Conservation (phyloP, 2,888 invertebrate species). For the Hylaea fasciaria region DNA sequence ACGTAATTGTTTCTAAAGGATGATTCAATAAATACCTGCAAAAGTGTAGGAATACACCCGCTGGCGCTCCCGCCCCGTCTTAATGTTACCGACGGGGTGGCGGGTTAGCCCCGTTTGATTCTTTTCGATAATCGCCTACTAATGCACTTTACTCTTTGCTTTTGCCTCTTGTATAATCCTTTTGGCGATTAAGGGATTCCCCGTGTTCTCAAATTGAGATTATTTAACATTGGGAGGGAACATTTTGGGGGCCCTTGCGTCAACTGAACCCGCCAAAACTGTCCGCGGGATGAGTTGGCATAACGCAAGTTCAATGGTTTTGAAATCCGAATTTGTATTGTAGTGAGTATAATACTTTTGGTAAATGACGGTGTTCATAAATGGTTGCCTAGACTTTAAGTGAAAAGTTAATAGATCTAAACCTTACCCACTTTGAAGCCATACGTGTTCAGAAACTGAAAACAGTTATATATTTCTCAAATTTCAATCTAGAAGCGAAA, state of each 20-base stretch:
- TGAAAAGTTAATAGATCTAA: no score
- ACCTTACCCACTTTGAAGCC: no score
- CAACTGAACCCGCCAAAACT: no score
- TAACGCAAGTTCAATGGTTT: background rate
- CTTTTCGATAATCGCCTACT: conserved; percentile 78
- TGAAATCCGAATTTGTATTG: no score
- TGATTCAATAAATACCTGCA: background rate
- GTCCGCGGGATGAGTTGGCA: no score
- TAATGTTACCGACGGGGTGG: conserved; percentile 50
- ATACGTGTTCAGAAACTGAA: no score
- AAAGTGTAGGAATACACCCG: background rate
- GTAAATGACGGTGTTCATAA: no score
- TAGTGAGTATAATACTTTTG: no score
- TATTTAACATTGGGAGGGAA: conserved; percentile 24
- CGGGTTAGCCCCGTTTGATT: conserved; percentile 75
- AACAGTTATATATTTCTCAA: background rate
- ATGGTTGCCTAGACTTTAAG: no score
- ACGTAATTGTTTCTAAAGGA: no score
- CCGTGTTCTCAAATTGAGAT: conserved; percentile 28
- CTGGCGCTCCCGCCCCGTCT: conserved; percentile 30
- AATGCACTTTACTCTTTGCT: conserved; percentile 59
- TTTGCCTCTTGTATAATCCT: conserved; percentile 26
- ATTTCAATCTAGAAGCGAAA: background rate
- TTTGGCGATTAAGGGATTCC: conserved; percentile 30
- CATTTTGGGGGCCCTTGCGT: no score